A percentile compares a stretch with the other conserved stretches of the same genome.
Conservation (phyloP, 2,113 vertebrate species). For the Pituophis catenifer region DNA sequence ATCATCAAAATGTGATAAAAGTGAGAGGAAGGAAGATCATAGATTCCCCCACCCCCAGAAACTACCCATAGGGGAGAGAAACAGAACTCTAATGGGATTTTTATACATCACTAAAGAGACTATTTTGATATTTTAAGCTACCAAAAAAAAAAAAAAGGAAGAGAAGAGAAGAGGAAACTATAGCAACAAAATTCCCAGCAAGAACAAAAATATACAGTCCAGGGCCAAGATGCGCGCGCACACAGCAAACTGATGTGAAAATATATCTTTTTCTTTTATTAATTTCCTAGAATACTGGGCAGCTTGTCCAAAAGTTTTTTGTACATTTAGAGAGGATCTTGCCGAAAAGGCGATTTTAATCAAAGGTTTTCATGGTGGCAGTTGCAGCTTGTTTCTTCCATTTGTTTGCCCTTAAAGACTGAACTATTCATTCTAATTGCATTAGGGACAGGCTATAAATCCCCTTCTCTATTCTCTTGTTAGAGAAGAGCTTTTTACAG, state of each 20-base stretch:
- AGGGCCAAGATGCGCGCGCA: background rate
- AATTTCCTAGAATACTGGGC: slow-evolving; percentile 28
- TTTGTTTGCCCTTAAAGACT: slow-evolving; percentile 62
- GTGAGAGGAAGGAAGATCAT: background rate
- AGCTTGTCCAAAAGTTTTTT: background rate
- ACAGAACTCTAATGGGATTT: slow-evolving; percentile 11
- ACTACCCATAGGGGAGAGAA: background rate
- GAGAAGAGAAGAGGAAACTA: slow-evolving; percentile 58
- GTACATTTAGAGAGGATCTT: slow-evolving; percentile 41
- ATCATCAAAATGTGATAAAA: background rate
- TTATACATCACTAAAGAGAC: background rate
- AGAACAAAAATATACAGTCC: slow-evolving; percentile 33
- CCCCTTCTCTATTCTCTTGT: slow-evolving; percentile 57
- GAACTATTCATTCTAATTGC: slow-evolving; percentile 66
- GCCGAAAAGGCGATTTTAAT: slow-evolving; percentile 31
- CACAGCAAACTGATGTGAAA: slow-evolving; percentile 12
- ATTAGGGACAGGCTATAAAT: slow-evolving; percentile 58
- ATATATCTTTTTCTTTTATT: background rate
- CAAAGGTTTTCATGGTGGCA: slow-evolving; percentile 24
- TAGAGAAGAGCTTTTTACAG: slow-evolving; percentile 48
- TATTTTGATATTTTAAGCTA: slow-evolving; percentile 47
- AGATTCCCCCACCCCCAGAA: accelerated
- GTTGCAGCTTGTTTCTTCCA: slow-evolving; percentile 32
- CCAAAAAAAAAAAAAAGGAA: background rate
- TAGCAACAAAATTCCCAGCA: slow-evolving; percentile 63